Evolutionary conservation across 1,140 invertebrate genomes (phyloP).

Genomic region (Philopotamus ludificatus): DNA sequence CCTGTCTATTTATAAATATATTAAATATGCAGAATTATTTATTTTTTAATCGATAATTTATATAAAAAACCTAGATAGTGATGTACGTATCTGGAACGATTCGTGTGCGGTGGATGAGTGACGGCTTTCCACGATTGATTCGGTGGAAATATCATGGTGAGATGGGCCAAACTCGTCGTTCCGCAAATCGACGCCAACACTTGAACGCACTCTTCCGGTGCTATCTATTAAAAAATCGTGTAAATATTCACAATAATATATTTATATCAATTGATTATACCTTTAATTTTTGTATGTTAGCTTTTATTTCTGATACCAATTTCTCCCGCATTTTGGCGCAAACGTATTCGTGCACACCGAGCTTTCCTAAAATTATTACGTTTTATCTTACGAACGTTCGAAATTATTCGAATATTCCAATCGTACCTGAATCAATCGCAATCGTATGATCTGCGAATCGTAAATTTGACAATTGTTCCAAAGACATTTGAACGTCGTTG

Average conservation of each 20-base stretch:
- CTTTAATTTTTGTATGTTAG: constrained; percentile 70
- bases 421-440: constrained; percentile 53
- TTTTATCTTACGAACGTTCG: neutral
- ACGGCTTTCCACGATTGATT: constrained; percentile 62
- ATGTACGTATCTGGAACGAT: constrained; percentile 56
- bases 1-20: constrained; percentile 59
- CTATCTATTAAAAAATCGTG: constrained; percentile 54
- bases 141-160: constrained; percentile 74
- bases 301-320: constrained; percentile 71
- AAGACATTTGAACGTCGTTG: constrained; percentile 66
- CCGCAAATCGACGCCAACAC: constrained; percentile 69
- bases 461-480: constrained; percentile 63
- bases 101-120: constrained; percentile 46
- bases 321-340: constrained; percentile 76
- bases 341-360: constrained; percentile 54
- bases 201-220: constrained; percentile 65
- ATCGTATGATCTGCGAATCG: constrained; percentile 62
- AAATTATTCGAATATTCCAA: constrained; percentile 7
- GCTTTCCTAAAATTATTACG: constrained; percentile 46
- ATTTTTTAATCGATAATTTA: neutral
- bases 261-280: constrained; percentile 48
- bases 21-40: neutral
- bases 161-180: constrained; percentile 69
- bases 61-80: constrained; percentile 61
- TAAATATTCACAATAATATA: neutral